phyloP scores from a whole-genome alignment of 2,797 vertebrate genomes.

The Acomys russatus region DNA sequence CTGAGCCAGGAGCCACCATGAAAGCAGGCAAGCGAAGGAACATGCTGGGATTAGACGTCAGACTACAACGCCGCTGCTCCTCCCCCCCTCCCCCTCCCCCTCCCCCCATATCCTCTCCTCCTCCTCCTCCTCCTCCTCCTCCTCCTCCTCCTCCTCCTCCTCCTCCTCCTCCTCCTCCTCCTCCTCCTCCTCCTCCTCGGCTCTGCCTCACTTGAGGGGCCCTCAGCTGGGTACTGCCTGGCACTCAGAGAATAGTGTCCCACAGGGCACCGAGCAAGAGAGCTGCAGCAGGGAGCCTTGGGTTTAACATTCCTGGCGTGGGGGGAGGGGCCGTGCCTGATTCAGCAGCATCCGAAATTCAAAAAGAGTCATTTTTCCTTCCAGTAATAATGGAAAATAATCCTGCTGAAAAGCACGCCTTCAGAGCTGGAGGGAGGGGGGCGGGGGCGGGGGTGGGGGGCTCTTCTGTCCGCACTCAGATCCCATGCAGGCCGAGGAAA shows the following conservation, averaged over 20 bases:
- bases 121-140: too few species aligned
- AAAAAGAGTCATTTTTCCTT: constrained; percentile 7
- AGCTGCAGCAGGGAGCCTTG: background rate
- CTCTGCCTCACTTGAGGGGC: background rate
- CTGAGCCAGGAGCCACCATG: background rate
- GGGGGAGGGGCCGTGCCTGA: background rate
- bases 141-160: too few species aligned
- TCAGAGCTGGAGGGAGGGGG: background rate
- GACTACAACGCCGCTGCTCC: background rate
- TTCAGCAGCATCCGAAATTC: background rate
- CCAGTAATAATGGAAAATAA: constrained; percentile 13
- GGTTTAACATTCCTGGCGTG: background rate
- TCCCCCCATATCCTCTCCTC: too few species aligned
- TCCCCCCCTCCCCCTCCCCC: too few species aligned
- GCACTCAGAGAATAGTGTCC: background rate
- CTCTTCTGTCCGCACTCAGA: background rate
- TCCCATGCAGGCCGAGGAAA: background rate
- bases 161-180: too few species aligned
- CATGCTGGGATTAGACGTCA: background rate
- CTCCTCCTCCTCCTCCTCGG: too few species aligned
- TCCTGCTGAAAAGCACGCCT: background rate
- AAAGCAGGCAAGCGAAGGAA: background rate
- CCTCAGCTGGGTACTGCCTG: background rate
- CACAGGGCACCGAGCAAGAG: background rate
- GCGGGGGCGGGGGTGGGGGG: background rate